Evolutionary conservation across 30 jellyfish, hydroid and myxozoan genomes (phyloP), one percentile per base, ranked within the genome.

Genomic region (Cassiopea xamachana): DNA sequence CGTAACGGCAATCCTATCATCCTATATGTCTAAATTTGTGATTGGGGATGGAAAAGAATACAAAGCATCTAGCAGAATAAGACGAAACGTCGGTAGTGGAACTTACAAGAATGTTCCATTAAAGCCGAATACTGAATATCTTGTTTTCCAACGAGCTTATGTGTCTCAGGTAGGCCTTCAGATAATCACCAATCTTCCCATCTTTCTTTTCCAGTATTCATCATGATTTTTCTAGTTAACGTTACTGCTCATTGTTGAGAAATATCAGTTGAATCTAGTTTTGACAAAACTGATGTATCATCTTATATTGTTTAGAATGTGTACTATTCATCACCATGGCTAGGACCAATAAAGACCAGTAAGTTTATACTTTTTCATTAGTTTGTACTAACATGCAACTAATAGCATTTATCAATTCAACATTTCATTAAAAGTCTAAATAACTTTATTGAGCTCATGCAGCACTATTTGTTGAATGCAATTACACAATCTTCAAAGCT

Each of bases 11-110:
- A 94, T 76, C 8, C 49, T 94, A 48, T 51, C 96, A 1, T 47
- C 88, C 12, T 94, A 80, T 81, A 80, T 55, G 7, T 44, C 80
- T 1, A 78, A 17, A 51, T 78, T 92, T 59, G 17, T 92, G 6
- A 74, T 94, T 60, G 98, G 98, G 14, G 94, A 94, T 87, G 98
- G 97, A 48, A 91, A 94, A 60, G 60, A 60, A 49, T 94, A 77
- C 93, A 70, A 75, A 16, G 27, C 43, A 60, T 74, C 89, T 14
- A 45, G 43, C 67, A 69, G 89, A 68, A 60, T 49, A 47, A 60
- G 90, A 44, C 70, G 87, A 64, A 45, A 76, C 59, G 86, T 79
- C 46, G 92, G 93, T 18, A 62, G 80, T 27, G 44, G 60, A 13
- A 71, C 81, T 61, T 90, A 71, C 80, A 70, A 70, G 18, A 94